These are phyloP conservation scores for Patagioenas fasciata DNA, from an alignment of 2,113 vertebrate species.

Conservation along the genomic window DNA sequence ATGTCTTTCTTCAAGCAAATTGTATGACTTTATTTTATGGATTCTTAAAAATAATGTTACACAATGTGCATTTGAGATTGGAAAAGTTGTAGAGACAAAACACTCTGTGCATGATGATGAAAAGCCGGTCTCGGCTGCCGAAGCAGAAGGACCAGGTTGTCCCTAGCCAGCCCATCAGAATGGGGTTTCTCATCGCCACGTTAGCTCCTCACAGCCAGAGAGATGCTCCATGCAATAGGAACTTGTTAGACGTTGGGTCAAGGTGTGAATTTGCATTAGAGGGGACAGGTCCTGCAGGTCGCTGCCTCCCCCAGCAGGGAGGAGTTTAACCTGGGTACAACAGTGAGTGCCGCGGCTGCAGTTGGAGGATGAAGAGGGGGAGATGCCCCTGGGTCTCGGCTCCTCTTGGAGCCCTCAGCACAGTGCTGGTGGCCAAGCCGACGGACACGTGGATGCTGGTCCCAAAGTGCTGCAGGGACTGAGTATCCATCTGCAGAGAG, in stretches of 20 bases:
- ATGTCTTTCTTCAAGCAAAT: not conserved
- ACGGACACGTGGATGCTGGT: fast-evolving
- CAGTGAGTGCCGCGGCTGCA: fast-evolving
- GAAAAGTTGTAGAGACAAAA: not conserved
- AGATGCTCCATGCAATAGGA: fast-evolving
- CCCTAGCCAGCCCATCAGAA: fast-evolving
- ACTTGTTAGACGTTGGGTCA: not conserved
- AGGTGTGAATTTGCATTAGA: not conserved
- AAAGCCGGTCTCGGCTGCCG: not conserved
- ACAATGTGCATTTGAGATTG: fast-evolving
- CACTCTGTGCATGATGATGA: fast-evolving
- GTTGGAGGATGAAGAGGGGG: not conserved
- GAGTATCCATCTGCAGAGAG: not conserved
- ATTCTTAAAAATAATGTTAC: not conserved
- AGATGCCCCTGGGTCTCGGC: not conserved
- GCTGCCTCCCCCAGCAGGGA: not conserved
- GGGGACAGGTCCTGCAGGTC: not conserved
- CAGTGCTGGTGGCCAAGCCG: not conserved
- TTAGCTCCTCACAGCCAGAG: not conserved
- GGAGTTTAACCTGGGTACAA: not conserved
- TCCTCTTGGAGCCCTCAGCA: not conserved
- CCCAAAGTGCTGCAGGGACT: not conserved
- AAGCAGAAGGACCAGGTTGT: not conserved
- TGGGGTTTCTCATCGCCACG: fast-evolving
- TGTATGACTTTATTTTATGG: not conserved